Base-by-base conservation (phyloP, 2,888 invertebrate genomes). In the Taphrorychus bicolor region DNA sequence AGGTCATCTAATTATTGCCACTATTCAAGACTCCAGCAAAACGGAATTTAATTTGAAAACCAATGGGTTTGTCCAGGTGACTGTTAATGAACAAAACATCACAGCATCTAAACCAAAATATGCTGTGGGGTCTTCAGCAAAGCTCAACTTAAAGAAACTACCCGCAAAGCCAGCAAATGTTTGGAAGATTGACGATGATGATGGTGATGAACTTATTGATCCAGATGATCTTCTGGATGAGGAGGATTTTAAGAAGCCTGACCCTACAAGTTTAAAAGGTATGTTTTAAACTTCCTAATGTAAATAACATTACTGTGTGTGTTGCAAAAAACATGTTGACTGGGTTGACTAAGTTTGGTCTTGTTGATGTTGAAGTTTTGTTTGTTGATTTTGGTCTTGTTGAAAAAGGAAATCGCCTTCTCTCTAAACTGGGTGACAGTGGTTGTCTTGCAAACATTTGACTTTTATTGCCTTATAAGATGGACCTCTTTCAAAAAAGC, bases 181-280 rank as follows among this genome's bases (percentile, higher is more conserved):
- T 1, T 96, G 96, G 95, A 93, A 92, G 80, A 80, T 95, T 51
- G 90, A 91, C 69, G 89, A 91, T 68, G 86, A 87, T 59, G 86
- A 87, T 70, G 89, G 90, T 7, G 83, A 83, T 57, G 92, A 94
- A 76, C 90, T 91, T 75, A 94, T 98, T 72, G 92, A 98, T 82
- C 92, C 93, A 69, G 92, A 96, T 81, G 89, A 91, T 73, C 85
- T 99, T 22, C 83, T 99, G 16, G 95, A 96, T 82, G 95, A 94
- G 76, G 91, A 91, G 67, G 98, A 98, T 82, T 86, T 93, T 70
- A 88, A 89, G 75, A 95, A 93, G 82, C 98, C 98, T 2, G 91
- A 94, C 77, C 89, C 92, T 22, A 84, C 88, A 16, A 89, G 92
- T 9, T 85, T 97, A n/a, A 90, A 86, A 88, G 94, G 95, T 94